Conservation (phyloP, 2,888 invertebrate genomes). For the Tineola bisselliella region DNA sequence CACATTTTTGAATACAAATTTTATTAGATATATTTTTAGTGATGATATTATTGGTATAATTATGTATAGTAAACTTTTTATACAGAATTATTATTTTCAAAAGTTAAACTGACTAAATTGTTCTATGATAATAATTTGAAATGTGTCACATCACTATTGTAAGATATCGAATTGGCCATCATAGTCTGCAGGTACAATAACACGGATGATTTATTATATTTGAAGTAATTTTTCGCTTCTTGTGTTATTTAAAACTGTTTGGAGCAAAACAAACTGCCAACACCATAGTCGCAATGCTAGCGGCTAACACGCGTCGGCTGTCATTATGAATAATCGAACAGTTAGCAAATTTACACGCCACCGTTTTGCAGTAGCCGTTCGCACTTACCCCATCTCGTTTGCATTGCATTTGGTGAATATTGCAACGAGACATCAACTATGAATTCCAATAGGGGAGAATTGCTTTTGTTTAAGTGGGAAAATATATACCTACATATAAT, state of each 20-base stretch:
- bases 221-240: not conserved
- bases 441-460: not conserved
- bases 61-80: too few relatives aligned
- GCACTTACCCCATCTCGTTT: constrained; percentile 1
- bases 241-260: not conserved
- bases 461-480: not conserved
- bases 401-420: not conserved
- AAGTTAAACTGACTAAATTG: too few relatives aligned
- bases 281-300: constrained; percentile 7
- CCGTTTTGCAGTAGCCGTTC: not conserved
- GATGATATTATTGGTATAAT: too few relatives aligned
- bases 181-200: too few relatives aligned
- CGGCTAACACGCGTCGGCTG: constrained; percentile 26
- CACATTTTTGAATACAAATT: too few relatives aligned
- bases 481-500: too few relatives aligned
- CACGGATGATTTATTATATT: not conserved
- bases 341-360: constrained; percentile 21
- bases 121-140: too few relatives aligned
- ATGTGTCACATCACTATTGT: too few relatives aligned
- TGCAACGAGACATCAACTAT: not conserved
- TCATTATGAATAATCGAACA: constrained; percentile 40
- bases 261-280: constrained; percentile 1
- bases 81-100: too few relatives aligned
- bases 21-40: too few relatives aligned
- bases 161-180: too few relatives aligned